Evolutionary conservation across 1,140 invertebrate genomes (phyloP).

Genomic region (Tribolium madens): DNA sequence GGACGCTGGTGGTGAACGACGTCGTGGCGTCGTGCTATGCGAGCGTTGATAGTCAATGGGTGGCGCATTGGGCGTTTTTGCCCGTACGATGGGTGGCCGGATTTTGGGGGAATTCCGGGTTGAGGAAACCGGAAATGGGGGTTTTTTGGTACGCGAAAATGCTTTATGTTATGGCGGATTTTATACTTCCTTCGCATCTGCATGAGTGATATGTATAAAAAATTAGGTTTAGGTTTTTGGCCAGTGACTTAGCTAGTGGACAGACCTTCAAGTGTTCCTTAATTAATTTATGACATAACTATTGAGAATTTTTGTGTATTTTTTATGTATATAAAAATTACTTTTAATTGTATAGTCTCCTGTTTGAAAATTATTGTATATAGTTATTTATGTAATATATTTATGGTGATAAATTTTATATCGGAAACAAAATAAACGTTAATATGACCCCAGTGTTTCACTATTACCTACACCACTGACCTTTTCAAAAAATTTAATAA

Average conservation of each 20-base stretch:
- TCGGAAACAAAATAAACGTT: conserved; percentile 50
- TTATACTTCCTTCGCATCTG: conserved; percentile 72
- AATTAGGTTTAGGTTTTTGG: conserved; percentile 42
- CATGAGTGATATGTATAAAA: conserved; percentile 41
- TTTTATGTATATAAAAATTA: conserved; percentile 43
- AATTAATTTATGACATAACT: conserved; percentile 47
- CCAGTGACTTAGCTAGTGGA: conserved; percentile 43
- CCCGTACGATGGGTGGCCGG: conserved; percentile 73
- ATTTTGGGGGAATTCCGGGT: conserved; percentile 55
- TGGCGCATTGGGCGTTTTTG: conserved; percentile 87
- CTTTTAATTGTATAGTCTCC: conserved; percentile 46
- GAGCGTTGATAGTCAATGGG: conserved; percentile 82
- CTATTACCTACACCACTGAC: too few relatives aligned
- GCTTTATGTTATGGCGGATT: conserved; percentile 79
- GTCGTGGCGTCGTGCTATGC: conserved; percentile 96
- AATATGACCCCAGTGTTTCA: conserved; percentile 36
- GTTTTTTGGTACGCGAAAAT: conserved; percentile 90
- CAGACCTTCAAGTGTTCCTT: conserved; percentile 23
- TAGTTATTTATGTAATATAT: conserved; percentile 52
- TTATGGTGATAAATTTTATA: conserved; percentile 53
- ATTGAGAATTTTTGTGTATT: conserved; percentile 38
- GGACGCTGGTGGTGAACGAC: conserved; percentile 91
- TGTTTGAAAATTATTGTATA: conserved; percentile 47
- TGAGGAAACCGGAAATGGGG: conserved; percentile 67
- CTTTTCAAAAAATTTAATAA: too few relatives aligned